phyloP scores from a whole-genome alignment of 2,113 vertebrate species.

The Syrrhaptes paradoxus region DNA sequence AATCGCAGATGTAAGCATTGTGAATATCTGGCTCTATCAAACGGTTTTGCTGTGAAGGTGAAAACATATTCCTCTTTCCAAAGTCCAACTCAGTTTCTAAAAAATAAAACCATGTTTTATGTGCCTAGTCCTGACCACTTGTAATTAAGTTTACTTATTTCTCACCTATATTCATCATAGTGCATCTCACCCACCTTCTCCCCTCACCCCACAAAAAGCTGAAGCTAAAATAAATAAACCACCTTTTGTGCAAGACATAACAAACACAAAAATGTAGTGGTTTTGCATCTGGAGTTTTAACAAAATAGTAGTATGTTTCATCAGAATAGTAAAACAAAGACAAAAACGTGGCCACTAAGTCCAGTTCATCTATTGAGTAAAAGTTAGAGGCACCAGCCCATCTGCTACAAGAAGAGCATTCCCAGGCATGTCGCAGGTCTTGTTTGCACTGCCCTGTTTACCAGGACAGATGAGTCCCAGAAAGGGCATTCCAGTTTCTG shows the following conservation, averaged over 20 bases:
- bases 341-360: neutral
- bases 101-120: neutral
- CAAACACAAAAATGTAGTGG: neutral
- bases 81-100: neutral
- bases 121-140: neutral
- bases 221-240: neutral
- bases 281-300: neutral
- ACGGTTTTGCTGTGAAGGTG: neutral
- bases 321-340: neutral
- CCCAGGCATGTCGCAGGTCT: neutral
- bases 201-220: neutral
- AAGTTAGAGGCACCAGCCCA: neutral
- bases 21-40: neutral
- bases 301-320: neutral
- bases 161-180: neutral
- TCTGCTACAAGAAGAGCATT: neutral
- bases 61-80: neutral
- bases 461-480: neutral
- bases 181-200: neutral
- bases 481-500: neutral
- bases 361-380: neutral
- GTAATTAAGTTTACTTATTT: neutral
- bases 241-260: neutral
- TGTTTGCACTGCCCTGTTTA: neutral
- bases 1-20: neutral